Evolutionary conservation across 1,140 invertebrate genomes (phyloP), one percentile per base, ranked within the genome.

Genomic region (Nylanderia fulva): DNA sequence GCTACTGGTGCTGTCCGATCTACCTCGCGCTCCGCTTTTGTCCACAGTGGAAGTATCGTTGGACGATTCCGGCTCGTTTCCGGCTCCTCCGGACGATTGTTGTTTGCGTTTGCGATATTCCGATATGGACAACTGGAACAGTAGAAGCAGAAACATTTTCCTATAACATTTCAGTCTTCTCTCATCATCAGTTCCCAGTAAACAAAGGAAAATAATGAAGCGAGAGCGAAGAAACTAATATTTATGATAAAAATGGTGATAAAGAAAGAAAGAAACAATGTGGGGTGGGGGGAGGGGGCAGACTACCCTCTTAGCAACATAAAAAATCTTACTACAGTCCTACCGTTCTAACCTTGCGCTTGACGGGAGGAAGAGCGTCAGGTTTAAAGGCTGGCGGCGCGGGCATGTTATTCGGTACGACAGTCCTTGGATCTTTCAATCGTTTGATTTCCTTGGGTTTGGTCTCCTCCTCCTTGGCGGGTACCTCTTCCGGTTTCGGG

Each of bases 41-140:
- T 93, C 92, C 18, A 93, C 91, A 15, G 91, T 90, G 0, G 93
- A 90, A 1, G 94, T 92, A 36, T 94, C 94, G 58, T 91, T 91
- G 0, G 89, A 85, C 2, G 84, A 91, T 80, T 95, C 94, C 6
- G 93, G 92, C 29, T 95, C 94, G 4, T 92, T 88, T 48, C 93
- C 93, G 0, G 94, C 93, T 0, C 91, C 92, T 1, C 91, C 92
- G 4, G 92, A 88, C 5, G 94, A 95, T 33, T 95, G 93, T 87
- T 96, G 95, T 84, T 96, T 96, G 24, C 97, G 94, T 90, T 96
- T 96, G 24, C 96, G 95, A 90, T 97, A 97, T 88, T 97, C 97
- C 13, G 96, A 96, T 90, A 97, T 96, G 9, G 96, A 97, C 11
- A 97, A 94, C 97, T 97, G 80, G 1, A 95, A 92, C 68, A 61